phyloP scores from a whole-genome alignment of 2,113 vertebrate genomes.

The Myanophis thanlyinensis region DNA sequence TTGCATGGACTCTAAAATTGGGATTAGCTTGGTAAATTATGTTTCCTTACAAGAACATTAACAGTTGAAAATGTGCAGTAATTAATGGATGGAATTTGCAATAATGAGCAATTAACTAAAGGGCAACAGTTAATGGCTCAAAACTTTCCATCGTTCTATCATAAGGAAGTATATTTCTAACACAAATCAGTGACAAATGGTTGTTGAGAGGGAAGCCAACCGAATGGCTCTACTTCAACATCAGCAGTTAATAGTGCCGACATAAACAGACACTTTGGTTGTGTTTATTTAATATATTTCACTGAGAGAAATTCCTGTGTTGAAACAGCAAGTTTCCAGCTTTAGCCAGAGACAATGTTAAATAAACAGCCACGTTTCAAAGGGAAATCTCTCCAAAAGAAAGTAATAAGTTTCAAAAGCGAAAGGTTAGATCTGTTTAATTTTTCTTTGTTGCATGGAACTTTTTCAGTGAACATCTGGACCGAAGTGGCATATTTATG shows the following conservation, averaged over 20 bases:
- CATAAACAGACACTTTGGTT: conserved; percentile 61
- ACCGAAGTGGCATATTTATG: conserved; percentile 53
- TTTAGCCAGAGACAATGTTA: conserved; percentile 55
- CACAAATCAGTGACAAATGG: conserved; percentile 56
- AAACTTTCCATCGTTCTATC: conserved; percentile 50
- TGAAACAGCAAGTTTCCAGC: conserved; percentile 67
- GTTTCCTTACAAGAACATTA: conserved; percentile 18
- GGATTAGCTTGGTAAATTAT: conserved; percentile 1
- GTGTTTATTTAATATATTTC: conserved; percentile 71
- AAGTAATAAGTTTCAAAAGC: conserved; percentile 55
- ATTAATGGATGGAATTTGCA: conserved; percentile 42
- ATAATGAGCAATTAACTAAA: conserved; percentile 44
- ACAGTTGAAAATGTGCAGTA: conserved; percentile 22
- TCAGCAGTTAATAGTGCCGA: conserved; percentile 56
- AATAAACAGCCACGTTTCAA: conserved; percentile 63
- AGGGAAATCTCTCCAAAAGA: conserved; percentile 64
- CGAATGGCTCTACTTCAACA: conserved; percentile 46
- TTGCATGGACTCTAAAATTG: not conserved
- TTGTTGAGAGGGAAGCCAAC: conserved; percentile 49
- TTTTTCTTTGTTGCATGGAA: conserved; percentile 49
- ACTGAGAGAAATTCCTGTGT: conserved; percentile 62
- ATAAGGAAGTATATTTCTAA: conserved; percentile 39
- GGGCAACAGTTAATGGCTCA: conserved; percentile 52
- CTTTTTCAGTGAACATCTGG: conserved; percentile 55
- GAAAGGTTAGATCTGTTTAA: conserved; percentile 53